Evolutionary conservation across 2,888 invertebrate species (phyloP), one percentile per base, ranked within the genome.

Genomic region (Drosophila bunnanda): DNA sequence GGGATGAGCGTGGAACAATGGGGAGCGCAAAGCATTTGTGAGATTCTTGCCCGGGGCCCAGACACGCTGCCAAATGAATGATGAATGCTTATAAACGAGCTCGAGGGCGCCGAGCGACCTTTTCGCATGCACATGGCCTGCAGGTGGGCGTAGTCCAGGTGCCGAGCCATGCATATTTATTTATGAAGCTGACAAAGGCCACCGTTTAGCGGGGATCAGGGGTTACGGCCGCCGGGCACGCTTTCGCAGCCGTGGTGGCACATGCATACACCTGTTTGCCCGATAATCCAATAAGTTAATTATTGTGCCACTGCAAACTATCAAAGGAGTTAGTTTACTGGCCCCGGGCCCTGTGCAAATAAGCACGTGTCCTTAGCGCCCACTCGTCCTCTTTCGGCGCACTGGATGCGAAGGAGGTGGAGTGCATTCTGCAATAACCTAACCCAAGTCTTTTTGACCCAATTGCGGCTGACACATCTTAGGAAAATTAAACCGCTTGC

Each of bases 71-170:
- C 81, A 82, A 79, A 84, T 89, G 82, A 81, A 78, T 87, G 89
- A 85, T 85, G 78, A 82, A 85, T 87, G 80, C 77, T 72, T 76
- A 79, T 77, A 77, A 87, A 84, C 78, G 85, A 84, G 82, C 77
- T 48, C 73, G 57, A 77, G 78, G 74, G 71, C 79, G 67, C 66
- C 64, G 71, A 59, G 80, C 67, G 85, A 87, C 88, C 88, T 83
- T 81, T 73, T 68, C 58, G 77, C 83, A 78, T 73, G 69, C 59
- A 38, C 43, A 48, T 68, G 62, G 66, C 20, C 41, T 32, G 54
- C 75, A 34, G 56, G 41, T 25, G 55, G 81, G 44, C 54, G 67
- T 41, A 39, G 61, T 13, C 38, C 48, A 50, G 43, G 43, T 34
- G 36, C 22, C 10, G 36, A 52, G 50, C 52, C 36, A 20, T 41